Base-by-base conservation (phyloP, 2,888 invertebrate genomes). In the Andricus curvator region DNA sequence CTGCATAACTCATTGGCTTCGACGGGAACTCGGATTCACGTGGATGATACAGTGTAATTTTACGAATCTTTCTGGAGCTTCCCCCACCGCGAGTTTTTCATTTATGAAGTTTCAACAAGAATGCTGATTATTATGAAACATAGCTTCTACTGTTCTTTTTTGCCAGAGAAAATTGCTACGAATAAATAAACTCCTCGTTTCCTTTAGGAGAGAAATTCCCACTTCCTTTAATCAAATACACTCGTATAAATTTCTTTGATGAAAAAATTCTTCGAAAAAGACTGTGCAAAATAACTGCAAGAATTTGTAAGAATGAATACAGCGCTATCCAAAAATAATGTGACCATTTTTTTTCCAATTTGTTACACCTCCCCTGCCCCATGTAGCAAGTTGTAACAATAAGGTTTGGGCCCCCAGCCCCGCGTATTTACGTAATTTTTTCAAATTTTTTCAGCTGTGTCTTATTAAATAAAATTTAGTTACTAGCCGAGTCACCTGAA, bases 1-100 rank as follows among this genome's bases (percentile, higher is more conserved):
- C n/a, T 56, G 56, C n/a, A 56, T 56, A 56, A 56, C 56, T 56
- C 56, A 56, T 56, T 56, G 56, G 56, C 56, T 56, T 56, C 56
- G 56, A 56, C 9, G n/a, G n/a, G 9, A 56, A n/a, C 56, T 56
- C n/a, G n/a, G 17, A 56, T n/a, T 56, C 56, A n/a, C 56, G n/a
- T n/a, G 56, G n/a, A 56, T 56, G 56, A 56, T n/a, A n/a, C 3
- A n/a, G 8, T n/a, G n/a, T 56, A n/a, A n/a, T 56, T 56, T 56
- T 4, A 56, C 56, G n/a, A n/a, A 56, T n/a, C 9, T 56, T 56
- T n/a, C n/a, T n/a, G n/a, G n/a, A 9, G n/a, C n/a, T 56, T n/a
- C 56, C 17, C n/a, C 9, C 9, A 56, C n/a, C 56, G 8, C n/a
- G 2, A 56, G n/a, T n/a, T 56, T 56, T 56, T 56, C n/a, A 56